phyloP scores from a whole-genome alignment of 2,797 vertebrate species.

The Phoeniculus purpureus region DNA sequence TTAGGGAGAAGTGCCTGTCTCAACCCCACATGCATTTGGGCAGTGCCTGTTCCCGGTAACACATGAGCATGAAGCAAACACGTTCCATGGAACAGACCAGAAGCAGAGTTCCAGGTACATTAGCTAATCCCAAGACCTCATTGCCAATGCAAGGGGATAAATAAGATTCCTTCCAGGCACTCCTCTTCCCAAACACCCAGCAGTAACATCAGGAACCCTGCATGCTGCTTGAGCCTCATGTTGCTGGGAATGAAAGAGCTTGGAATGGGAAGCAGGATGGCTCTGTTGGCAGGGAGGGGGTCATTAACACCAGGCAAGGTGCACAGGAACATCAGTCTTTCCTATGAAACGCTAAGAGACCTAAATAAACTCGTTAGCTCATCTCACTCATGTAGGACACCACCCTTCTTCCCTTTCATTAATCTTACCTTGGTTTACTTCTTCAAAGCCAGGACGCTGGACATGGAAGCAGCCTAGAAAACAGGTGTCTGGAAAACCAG shows the following conservation, averaged over 20 bases:
- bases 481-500: background rate
- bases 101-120: background rate
- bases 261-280: background rate
- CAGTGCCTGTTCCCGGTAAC: background rate
- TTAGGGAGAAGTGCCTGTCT: accelerated
- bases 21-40: accelerated
- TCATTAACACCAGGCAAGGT: background rate
- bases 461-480: background rate
- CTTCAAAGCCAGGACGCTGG: background rate
- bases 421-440: background rate
- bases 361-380: background rate
- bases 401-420: background rate
- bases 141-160: background rate
- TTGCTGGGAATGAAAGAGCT: background rate
- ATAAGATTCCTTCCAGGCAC: background rate
- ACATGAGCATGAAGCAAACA: background rate
- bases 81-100: background rate
- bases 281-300: background rate
- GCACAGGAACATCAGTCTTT: background rate
- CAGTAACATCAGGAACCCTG: background rate
- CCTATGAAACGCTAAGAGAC: background rate
- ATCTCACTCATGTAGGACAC: background rate
- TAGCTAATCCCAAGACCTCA: background rate
- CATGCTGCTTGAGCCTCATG: accelerated
- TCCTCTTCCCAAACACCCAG: background rate